Evolutionary conservation across 1,140 invertebrate genomes (phyloP).

Genomic region (Drosophila rhopaloa): DNA sequence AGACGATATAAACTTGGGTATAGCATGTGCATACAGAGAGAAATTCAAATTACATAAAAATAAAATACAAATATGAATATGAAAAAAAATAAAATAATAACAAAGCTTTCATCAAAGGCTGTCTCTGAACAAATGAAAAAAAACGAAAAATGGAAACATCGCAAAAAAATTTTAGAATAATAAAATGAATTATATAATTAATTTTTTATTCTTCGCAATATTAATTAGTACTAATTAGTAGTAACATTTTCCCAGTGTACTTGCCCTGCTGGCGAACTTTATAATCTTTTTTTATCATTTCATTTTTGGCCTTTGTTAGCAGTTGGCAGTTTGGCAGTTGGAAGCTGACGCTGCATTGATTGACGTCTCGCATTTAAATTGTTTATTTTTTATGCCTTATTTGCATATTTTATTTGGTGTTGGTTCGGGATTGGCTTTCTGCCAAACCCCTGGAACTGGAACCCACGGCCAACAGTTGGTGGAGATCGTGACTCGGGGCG

Average conservation of each 20-base stretch:
- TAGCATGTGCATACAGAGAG: slow-evolving; percentile 12
- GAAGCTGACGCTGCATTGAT: slow-evolving; percentile 77
- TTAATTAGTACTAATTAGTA: no score
- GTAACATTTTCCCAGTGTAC: background rate
- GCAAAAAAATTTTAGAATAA: no score
- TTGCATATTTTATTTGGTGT: slow-evolving; percentile 42
- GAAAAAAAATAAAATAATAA: background rate
- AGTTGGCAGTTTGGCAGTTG: slow-evolving; percentile 70
- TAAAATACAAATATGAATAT: background rate
- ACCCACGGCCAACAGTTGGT: slow-evolving; percentile 51
- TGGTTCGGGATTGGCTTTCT: slow-evolving; percentile 1
- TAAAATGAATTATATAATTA: no score
- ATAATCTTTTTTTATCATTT: slow-evolving; percentile 81
- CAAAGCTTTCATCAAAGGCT: no score
- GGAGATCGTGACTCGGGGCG: slow-evolving; percentile 48
- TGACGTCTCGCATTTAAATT: slow-evolving; percentile 65
- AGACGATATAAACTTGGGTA: slow-evolving; percentile 24
- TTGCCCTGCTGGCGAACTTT: slow-evolving; percentile 39
- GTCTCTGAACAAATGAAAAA: no score
- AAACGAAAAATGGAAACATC: no score
- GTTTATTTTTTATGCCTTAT: slow-evolving; percentile 13
- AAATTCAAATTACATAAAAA: background rate
- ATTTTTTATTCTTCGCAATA: no score
- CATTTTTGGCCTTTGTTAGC: slow-evolving; percentile 70
- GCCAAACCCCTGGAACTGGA: background rate